Evolutionary conservation across 2,113 vertebrate genomes (phyloP).

Genomic region (Platichthys stellatus): DNA sequence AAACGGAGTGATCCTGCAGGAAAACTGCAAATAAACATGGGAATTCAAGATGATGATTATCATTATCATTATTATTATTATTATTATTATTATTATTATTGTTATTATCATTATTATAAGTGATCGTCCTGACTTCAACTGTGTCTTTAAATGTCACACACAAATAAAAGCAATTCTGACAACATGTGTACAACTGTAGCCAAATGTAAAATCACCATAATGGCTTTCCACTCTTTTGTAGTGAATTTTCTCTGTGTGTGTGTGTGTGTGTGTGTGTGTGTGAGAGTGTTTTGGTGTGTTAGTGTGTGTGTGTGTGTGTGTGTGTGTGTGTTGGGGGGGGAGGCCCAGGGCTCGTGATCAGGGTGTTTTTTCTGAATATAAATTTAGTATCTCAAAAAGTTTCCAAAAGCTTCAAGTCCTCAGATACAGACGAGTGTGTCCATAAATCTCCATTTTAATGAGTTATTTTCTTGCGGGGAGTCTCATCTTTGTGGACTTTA

Average conservation of each 20-base stretch:
- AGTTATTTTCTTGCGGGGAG: constrained; percentile 60
- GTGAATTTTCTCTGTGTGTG: constrained; percentile 21
- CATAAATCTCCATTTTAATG: constrained; percentile 62
- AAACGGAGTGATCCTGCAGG: neutral
- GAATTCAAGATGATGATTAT: neutral
- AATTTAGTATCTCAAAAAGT: constrained; percentile 31
- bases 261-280: neutral
- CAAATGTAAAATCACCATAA: neutral
- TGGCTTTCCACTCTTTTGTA: constrained; percentile 13
- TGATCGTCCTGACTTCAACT: neutral
- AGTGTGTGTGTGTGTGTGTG: neutral
- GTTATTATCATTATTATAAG: neutral
- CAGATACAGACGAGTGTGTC: constrained; percentile 30
- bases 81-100: neutral
- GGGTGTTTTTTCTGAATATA: constrained; percentile 39
- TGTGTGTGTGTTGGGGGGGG: neutral
- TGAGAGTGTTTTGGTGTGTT: too few relatives aligned
- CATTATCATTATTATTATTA: neutral
- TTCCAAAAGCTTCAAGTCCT: constrained; percentile 37
- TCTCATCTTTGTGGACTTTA: constrained; percentile 40
- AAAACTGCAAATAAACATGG: neutral
- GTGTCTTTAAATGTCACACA: neutral
- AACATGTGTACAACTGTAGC: constrained; percentile 19
- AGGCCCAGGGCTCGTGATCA: too few relatives aligned
- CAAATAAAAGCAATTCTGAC: neutral